Evolutionary conservation across 2,888 invertebrate species (phyloP).

Genomic region (Hetaerina titia): DNA sequence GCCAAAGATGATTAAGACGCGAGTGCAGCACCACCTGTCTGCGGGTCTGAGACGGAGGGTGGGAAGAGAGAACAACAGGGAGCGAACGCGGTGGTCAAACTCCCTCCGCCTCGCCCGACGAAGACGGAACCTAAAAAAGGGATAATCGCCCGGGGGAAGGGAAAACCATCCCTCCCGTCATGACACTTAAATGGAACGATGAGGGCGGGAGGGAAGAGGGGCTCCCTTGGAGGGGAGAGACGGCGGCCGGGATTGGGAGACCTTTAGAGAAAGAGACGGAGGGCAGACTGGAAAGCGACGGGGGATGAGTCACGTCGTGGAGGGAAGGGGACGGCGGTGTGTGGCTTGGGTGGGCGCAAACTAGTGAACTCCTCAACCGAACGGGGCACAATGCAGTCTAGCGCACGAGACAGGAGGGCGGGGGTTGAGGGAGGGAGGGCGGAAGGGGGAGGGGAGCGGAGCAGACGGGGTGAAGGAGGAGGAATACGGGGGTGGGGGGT

Average conservation of each 20-base stretch:
- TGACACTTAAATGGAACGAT: not conserved
- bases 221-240: not conserved
- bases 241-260: not conserved
- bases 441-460: not conserved
- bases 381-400: constrained; percentile 10
- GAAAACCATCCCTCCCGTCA: not conserved
- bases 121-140: not conserved
- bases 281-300: not conserved
- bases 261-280: not conserved
- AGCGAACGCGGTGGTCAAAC: not conserved
- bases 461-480: not conserved
- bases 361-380: constrained; percentile 12
- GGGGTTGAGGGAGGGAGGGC: not conserved
- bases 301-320: not conserved
- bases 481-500: not conserved
- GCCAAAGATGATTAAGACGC: not conserved
- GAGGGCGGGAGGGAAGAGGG: no score
- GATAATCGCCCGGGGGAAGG: not conserved
- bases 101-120: not conserved
- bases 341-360: constrained; percentile 5
- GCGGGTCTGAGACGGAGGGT: not conserved
- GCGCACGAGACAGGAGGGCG: not conserved
- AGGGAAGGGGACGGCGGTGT: not conserved
- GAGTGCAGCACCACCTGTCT: not conserved
- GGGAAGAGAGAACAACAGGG: not conserved